phyloP scores from a whole-genome alignment of 2,113 vertebrate genomes.

The Colinus virginianus region DNA sequence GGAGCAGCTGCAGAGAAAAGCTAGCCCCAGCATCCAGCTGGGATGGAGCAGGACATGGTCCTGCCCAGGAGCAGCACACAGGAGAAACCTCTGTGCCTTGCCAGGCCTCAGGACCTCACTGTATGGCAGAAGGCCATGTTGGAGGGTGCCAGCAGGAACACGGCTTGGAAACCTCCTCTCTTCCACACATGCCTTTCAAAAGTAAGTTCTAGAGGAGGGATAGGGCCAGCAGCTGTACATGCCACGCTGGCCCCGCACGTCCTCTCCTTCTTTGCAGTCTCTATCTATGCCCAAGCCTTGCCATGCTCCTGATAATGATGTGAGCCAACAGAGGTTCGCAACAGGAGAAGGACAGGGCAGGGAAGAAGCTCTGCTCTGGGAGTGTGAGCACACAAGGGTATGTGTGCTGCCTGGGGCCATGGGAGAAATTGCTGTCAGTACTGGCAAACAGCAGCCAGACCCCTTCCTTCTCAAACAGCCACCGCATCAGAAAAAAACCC shows the following conservation, averaged over 20 bases:
- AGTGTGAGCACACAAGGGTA: too few relatives aligned
- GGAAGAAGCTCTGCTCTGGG: background rate
- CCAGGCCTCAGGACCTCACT: rapidly evolving
- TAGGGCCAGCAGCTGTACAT: background rate
- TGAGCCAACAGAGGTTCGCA: background rate
- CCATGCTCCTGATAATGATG: rapidly evolving
- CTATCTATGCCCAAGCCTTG: background rate
- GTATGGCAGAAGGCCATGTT: background rate
- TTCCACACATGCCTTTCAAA: background rate
- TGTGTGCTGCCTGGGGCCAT: background rate
- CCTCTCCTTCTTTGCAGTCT: background rate
- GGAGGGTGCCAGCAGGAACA: background rate
- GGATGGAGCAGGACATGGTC: background rate
- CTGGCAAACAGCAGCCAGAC: background rate
- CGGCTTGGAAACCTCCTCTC: background rate
- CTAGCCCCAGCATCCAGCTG: background rate
- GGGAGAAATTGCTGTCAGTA: background rate
- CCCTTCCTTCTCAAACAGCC: background rate
- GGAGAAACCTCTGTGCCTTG: rapidly evolving
- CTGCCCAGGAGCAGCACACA: background rate
- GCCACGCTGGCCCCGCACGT: background rate
- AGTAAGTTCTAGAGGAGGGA: background rate
- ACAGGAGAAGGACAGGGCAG: background rate
- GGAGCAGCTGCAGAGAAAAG: background rate
- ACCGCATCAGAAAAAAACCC: background rate